Evolutionary conservation across 2,888 invertebrate species (phyloP).

Genomic region (Drosophila tripunctata): DNA sequence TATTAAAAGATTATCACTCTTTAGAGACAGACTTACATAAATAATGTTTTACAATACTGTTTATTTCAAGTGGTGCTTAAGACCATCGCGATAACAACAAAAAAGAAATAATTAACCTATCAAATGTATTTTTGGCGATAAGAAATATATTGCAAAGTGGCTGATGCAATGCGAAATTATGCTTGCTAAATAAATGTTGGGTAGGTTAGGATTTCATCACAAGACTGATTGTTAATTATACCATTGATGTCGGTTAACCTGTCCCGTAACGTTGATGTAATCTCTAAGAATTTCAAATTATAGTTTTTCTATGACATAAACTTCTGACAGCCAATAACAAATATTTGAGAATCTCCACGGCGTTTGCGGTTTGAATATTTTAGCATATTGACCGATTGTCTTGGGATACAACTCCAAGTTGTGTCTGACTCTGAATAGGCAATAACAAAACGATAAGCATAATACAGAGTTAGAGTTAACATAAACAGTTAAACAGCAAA

Average conservation of each 20-base stretch:
- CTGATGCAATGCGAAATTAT: slow-evolving; percentile 35
- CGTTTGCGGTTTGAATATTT: slow-evolving; percentile 56
- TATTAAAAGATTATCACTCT: too few relatives aligned
- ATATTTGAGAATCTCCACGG: slow-evolving; percentile 12
- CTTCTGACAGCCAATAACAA: slow-evolving; percentile 9
- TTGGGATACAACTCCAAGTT: not conserved
- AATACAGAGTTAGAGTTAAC: slow-evolving; percentile 29
- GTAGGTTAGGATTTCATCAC: slow-evolving; percentile 8
- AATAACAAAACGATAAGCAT: not conserved
- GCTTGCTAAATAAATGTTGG: slow-evolving; percentile 3
- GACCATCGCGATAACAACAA: not conserved
- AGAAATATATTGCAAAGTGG: not conserved
- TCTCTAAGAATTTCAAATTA: slow-evolving; percentile 26
- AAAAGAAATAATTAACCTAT: not conserved
- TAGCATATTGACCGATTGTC: slow-evolving; percentile 44
- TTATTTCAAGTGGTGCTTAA: slow-evolving; percentile 3
- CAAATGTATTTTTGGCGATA: not conserved
- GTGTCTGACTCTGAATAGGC: slow-evolving; percentile 14
- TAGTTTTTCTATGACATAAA: slow-evolving; percentile 32
- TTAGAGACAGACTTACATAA: too few relatives aligned
- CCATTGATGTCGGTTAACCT: not conserved
- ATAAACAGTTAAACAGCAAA: slow-evolving; percentile 54
- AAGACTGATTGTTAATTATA: not conserved
- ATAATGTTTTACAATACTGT: not conserved
- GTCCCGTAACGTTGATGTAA: slow-evolving; percentile 26